Conservation (phyloP, 2,113 vertebrate genomes). For the Podiceps cristatus region DNA sequence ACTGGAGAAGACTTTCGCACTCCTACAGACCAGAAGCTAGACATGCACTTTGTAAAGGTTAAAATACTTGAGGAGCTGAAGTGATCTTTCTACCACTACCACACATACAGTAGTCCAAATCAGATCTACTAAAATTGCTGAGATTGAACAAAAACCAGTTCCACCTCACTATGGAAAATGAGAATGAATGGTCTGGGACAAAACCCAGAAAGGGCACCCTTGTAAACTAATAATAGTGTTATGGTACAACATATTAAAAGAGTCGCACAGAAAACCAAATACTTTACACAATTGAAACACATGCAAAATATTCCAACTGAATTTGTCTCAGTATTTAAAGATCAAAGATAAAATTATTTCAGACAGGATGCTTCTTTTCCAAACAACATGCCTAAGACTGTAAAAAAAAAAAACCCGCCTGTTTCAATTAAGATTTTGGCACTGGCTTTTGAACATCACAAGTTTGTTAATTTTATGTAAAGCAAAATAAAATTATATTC, state of each 20-base stretch:
- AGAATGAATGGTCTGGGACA: background rate
- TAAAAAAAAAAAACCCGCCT: background rate
- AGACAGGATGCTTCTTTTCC: constrained; percentile 33
- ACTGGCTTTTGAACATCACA: constrained; percentile 36
- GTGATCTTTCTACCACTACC: background rate
- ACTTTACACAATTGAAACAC: background rate
- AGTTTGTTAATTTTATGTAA: constrained; percentile 42
- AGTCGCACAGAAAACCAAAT: background rate
- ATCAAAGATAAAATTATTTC: constrained; percentile 58
- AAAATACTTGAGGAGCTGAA: background rate
- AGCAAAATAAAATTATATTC: constrained; percentile 56
- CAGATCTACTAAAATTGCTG: background rate
- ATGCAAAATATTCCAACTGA: background rate
- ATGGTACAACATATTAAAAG: background rate
- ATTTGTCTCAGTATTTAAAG: constrained; percentile 48
- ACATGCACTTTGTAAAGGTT: background rate
- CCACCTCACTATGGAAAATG: background rate
- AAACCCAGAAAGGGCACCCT: background rate
- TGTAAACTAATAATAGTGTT: background rate
- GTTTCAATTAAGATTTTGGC: constrained; percentile 54
- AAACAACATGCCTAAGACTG: constrained; percentile 19
- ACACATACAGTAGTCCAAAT: background rate
- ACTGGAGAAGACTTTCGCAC: constrained; percentile 8
- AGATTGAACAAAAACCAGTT: background rate
- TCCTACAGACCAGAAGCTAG: constrained; percentile 27